A percentile compares a stretch with the other conserved stretches of the same genome.
Conservation (phyloP, 2,113 vertebrate genomes). For the Xenopus tropicalis region UCB_Xtro_10.0 CM004451.2:23280001-23280500, state of each 20-base stretch:
- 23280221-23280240: too few species aligned
- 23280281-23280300: not conserved
- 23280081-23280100: too few species aligned
- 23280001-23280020: too few species aligned
- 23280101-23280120: too few species aligned
- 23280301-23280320: not conserved
- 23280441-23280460: conserved; percentile 47
- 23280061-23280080: too few species aligned
- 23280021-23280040: too few species aligned
- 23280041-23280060: too few species aligned
- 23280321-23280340: conserved; percentile 27
- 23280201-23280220: too few species aligned
- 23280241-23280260: too few species aligned
- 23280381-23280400: conserved; percentile 31
- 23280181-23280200: not conserved
- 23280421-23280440: conserved; percentile 43
- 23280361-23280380: conserved; percentile 38
- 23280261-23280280: not conserved
- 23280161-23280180: too few species aligned
- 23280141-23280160: too few species aligned
- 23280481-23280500: conserved; percentile 29
- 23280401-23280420: conserved; percentile 45
- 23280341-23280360: conserved; percentile 2
- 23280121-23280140: too few species aligned
- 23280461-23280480: conserved; percentile 43